Evolutionary conservation across 2,888 invertebrate genomes (phyloP), one percentile per base, ranked within the genome.

Genomic region (Eupithecia vulgata): DNA sequence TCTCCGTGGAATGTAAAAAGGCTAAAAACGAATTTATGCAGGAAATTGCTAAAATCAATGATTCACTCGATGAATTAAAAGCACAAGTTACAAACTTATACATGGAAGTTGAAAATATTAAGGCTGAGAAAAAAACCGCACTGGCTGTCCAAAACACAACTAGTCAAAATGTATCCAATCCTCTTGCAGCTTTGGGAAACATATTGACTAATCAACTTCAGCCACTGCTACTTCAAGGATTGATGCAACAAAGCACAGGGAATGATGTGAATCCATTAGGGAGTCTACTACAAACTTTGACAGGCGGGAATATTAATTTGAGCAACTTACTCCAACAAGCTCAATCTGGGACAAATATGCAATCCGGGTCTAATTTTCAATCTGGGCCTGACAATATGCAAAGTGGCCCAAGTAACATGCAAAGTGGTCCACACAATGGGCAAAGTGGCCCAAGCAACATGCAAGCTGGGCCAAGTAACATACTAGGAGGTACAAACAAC

Each of bases 1-100:
- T 74, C 17, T 21, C 68, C 0, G 42, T 83, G 0, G 84, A 85
- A 68, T 1, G 81, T 0, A 76, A 79, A 35, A 78, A 80, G 4
- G 10, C 80, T 0, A 81, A 81, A 68, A 62, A 78, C n/a, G 48
- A 76, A 1, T 8, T 83, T 7, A 65, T 74, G 21, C n/a, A 76
- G 13, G 79, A 81, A 62, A 42, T 78, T 3, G 30, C 70, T 0
- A 76, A 67, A 52, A 4, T 80, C 25, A 73, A 71, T 59, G 68
- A 74, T 1, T 57, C 48, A 0, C 45, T 69, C 5, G 72, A 67
- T 1, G 57, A 73, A 15, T 42, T 73, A 13, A 69, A 61, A 37
- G 45, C 35, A 21, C 67, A 62, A 59, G 57, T 70, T 7, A 64
- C 30, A 13, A 40, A n/a, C 67, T 67, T 65, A 25, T 67, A 8